A percentile compares a stretch with the other conserved stretches of the same genome.
These are phyloP conservation scores for Agrotis clavis DNA, from an alignment of 2,888 invertebrate species.

Conservation along the genomic window DNA sequence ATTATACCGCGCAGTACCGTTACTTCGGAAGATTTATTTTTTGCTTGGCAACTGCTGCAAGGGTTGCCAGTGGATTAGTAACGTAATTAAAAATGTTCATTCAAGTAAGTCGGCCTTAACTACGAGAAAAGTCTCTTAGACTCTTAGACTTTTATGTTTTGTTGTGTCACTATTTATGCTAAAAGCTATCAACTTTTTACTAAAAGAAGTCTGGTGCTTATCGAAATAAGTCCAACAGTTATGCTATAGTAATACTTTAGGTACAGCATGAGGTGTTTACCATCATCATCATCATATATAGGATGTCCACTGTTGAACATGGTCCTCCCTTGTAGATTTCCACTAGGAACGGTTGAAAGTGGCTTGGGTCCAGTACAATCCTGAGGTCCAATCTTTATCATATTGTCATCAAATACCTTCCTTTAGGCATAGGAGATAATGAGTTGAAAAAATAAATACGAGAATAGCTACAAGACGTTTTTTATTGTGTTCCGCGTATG, in stretches of 20 bases:
- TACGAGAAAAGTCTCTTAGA: not conserved
- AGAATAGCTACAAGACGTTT: too few relatives aligned
- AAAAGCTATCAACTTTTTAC: not conserved
- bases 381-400: too few relatives aligned
- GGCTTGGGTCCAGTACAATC: too few relatives aligned
- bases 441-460: too few relatives aligned
- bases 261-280: not conserved
- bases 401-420: too few relatives aligned
- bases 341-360: too few relatives aligned
- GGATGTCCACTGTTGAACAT: too few relatives aligned
- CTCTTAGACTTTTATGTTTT: not conserved
- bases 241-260: not conserved
- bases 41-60: constrained; percentile 28
- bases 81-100: constrained; percentile 30
- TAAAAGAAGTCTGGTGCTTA: not conserved
- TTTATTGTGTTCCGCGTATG: too few relatives aligned
- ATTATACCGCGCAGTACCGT: constrained; percentile 11
- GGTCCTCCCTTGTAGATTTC: too few relatives aligned
- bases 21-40: constrained; percentile 14
- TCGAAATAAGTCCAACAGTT: not conserved
- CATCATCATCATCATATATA: too few relatives aligned
- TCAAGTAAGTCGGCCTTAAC: constrained; percentile 22
- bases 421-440: too few relatives aligned
- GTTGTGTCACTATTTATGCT: not conserved
- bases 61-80: constrained; percentile 37